Evolutionary conservation across 2,113 vertebrate genomes (phyloP).

Genomic region (Plecturocebus donacophilus): DNA sequence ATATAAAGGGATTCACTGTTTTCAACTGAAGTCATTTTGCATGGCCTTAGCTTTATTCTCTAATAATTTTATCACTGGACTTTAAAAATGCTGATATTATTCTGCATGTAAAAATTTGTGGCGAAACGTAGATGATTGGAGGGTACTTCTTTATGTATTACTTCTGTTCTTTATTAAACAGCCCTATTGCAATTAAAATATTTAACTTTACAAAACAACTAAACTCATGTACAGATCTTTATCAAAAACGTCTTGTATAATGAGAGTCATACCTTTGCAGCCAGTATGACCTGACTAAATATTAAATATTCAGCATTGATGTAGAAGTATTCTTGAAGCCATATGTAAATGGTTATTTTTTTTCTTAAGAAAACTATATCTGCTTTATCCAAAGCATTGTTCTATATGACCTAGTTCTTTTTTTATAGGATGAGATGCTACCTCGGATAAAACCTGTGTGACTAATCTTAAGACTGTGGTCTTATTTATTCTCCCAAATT

Average conservation of each 20-base stretch:
- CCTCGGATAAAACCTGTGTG: not conserved
- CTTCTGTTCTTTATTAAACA: not conserved
- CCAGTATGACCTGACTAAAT: conserved; percentile 3
- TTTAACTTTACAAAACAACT: not conserved
- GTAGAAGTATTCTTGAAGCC: not conserved
- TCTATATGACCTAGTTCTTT: conserved; percentile 9
- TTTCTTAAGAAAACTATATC: not conserved
- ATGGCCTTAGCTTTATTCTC: not conserved
- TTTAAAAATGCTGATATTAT: not conserved
- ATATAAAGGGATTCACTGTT: not conserved
- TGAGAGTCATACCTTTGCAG: conserved; percentile 25
- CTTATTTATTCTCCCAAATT: conserved; percentile 4
- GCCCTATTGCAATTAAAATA: not conserved
- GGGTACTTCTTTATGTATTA: not conserved
- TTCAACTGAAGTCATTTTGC: not conserved
- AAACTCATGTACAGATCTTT: conserved; percentile 2
- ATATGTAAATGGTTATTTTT: not conserved
- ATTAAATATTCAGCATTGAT: conserved; percentile 27
- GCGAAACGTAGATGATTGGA: not conserved
- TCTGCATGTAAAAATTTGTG: not conserved
- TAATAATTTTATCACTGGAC: not conserved
- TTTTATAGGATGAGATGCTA: not conserved
- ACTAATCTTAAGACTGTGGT: not conserved
- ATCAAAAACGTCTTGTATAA: not conserved
- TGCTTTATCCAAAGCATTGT: not conserved